A percentile compares a stretch with the other conserved stretches of the same genome.
Evolutionary conservation across 2,113 vertebrate genomes (phyloP).

Genomic region (Channa maculata): DNA sequence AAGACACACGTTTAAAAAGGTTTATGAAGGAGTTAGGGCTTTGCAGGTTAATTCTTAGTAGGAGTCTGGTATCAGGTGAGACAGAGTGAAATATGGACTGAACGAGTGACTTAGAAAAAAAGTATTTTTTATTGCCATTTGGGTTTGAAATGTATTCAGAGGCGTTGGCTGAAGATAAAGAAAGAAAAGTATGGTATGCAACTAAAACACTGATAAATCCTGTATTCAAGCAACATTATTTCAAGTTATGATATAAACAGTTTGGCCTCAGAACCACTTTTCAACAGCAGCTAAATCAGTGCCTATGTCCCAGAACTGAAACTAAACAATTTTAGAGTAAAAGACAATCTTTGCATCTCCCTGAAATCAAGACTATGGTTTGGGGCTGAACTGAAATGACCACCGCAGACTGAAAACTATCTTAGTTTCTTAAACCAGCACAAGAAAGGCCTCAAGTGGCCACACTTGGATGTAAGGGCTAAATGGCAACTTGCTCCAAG

Average conservation of each 20-base stretch:
- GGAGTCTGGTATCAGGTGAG: not conserved
- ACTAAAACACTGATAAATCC: not conserved
- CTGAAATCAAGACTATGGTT: constrained; percentile 21
- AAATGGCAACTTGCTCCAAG: constrained; percentile 39
- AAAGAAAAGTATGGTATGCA: not conserved
- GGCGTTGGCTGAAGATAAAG: no score
- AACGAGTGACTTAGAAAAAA: not conserved
- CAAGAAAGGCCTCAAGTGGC: constrained; percentile 23
- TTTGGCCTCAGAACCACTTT: not conserved
- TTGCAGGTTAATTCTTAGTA: constrained; percentile 5
- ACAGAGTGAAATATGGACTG: constrained; percentile 19
- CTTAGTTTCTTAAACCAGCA: constrained; percentile 22
- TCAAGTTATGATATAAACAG: not conserved
- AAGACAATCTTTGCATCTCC: constrained; percentile 36
- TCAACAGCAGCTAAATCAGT: constrained; percentile 10
- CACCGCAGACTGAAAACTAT: constrained; percentile 26
- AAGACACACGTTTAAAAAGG: constrained; percentile 3
- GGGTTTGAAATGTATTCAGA: no score
- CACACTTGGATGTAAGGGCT: constrained; percentile 31
- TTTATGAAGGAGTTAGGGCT: constrained; percentile 13
- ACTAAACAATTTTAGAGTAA: not conserved
- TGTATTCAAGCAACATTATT: not conserved
- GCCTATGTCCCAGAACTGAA: constrained; percentile 3
- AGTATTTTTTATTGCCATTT: no score
- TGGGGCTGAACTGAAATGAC: constrained; percentile 32